Evolutionary conservation across 2,113 vertebrate species (phyloP), one percentile per base, ranked within the genome.

Genomic region (Cavia porcellus): DNA sequence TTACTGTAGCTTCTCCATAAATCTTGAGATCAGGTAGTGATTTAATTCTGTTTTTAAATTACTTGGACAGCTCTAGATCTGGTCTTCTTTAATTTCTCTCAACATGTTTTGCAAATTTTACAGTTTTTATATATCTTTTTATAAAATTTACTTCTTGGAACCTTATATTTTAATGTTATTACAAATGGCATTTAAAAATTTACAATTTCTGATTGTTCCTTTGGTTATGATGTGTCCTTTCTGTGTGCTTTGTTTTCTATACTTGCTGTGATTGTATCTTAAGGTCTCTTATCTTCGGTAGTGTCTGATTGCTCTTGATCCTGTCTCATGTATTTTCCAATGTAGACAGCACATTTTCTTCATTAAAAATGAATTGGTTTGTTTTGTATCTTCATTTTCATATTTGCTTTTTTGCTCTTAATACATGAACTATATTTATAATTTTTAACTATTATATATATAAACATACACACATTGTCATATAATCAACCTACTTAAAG

Each of bases 391-490:
- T 93, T 12, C 35, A 50, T 35, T 86, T 89, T 95, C 45, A 45
- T 74, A 13, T 35, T 61, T 77, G 8, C 10, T 47, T 47, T 81
- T 86, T 28, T 20, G 62, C 79, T 80, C 17, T 59, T 88, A 45
- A 4, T 66, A 12, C 52, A 35, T 79, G 32, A 20, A 72, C 5
- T 77, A 52, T 88, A 35, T 87, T 77, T 70, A 24, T 84, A 68
- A 77, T 35, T 93, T 92, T 66, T 57, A 64, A 64, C 35, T 87
- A 42, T 22, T 66, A 38, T 89, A 79, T 89, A 79, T 92, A 95
- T 72, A 80, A 32, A 52, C 19, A 50, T 64, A 57, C 93, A 86
- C 38, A 86, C 35, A 45, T 86, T 66, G 28, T n/a, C 38, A 45
- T 93, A 30, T 72, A 86, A 77, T 68, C 82, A 81, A 86, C 25